Evolutionary conservation across 2,888 invertebrate genomes (phyloP).

Genomic region (Pogonocherus hispidulus): DNA sequence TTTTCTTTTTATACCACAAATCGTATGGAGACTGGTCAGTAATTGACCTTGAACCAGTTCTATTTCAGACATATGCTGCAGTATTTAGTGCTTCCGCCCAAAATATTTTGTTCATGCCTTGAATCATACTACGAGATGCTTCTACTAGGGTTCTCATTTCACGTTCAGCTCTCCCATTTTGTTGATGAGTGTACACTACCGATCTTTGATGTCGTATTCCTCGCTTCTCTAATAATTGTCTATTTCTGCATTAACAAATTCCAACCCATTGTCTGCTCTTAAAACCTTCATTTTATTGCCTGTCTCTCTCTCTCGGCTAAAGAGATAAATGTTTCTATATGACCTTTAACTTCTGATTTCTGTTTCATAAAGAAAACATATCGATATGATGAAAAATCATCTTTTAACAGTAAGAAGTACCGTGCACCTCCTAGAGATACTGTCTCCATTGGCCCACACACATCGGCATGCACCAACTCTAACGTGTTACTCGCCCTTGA

Average conservation of each 20-base stretch:
- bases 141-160: slow-evolving; percentile 23
- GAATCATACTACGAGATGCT: slow-evolving; percentile 23
- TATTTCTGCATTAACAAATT: slow-evolving; percentile 20
- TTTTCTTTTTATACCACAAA: too few relatives aligned
- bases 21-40: neutral
- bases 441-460: neutral
- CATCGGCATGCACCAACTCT: neutral
- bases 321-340: slow-evolving; percentile 15
- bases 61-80: slow-evolving; percentile 17
- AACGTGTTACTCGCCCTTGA: neutral
- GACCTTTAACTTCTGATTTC: slow-evolving; percentile 3
- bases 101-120: slow-evolving; percentile 22
- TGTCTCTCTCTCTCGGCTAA: slow-evolving; percentile 24
- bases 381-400: neutral
- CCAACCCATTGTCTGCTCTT: slow-evolving; percentile 17
- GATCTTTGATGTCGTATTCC: slow-evolving; percentile 8
- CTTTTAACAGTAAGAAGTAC: neutral
- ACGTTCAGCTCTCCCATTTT: slow-evolving; percentile 26
- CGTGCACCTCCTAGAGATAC: neutral
- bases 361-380: slow-evolving; percentile 20
- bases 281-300: slow-evolving; percentile 11
- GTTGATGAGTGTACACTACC: slow-evolving; percentile 24
- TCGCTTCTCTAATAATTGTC: neutral
- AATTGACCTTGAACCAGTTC: slow-evolving; percentile 22
- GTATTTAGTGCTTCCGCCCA: slow-evolving; percentile 35